A percentile compares a stretch with the other conserved stretches of the same genome.
Conservation (phyloP, 2,113 vertebrate genomes). For the Sturnus vulgaris region DNA sequence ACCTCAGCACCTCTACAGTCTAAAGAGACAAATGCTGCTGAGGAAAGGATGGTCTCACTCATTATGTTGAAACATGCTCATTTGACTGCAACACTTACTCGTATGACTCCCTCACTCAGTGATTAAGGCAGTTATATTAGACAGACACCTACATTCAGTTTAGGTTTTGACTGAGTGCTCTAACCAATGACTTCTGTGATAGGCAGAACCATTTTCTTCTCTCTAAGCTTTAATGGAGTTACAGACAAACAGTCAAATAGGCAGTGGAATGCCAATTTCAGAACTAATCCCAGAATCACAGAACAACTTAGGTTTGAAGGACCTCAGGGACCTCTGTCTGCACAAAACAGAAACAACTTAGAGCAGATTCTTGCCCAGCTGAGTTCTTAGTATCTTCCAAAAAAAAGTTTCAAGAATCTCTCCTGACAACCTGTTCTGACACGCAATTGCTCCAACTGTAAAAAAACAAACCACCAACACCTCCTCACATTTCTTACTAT, state of each 20-base stretch:
- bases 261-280: neutral
- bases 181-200: neutral
- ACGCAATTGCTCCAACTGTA: neutral
- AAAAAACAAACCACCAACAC: neutral
- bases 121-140: neutral
- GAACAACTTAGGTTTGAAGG: neutral
- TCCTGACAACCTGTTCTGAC: neutral
- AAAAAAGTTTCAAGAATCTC: neutral
- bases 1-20: neutral
- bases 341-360: neutral
- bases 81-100: neutral
- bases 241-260: neutral
- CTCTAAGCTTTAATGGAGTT: neutral
- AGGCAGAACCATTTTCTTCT: neutral
- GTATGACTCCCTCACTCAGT: neutral
- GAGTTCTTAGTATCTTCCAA: neutral
- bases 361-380: neutral
- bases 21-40: neutral
- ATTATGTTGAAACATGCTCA: neutral
- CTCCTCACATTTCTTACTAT: neutral
- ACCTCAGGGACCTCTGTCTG: neutral
- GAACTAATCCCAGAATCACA: neutral
- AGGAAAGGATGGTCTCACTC: neutral
- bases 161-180: neutral
- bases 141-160: neutral